A percentile compares a stretch with the other conserved stretches of the same genome.
Conservation (phyloP, 2,888 invertebrate species). For the Trissolcus brochymenae region DNA sequence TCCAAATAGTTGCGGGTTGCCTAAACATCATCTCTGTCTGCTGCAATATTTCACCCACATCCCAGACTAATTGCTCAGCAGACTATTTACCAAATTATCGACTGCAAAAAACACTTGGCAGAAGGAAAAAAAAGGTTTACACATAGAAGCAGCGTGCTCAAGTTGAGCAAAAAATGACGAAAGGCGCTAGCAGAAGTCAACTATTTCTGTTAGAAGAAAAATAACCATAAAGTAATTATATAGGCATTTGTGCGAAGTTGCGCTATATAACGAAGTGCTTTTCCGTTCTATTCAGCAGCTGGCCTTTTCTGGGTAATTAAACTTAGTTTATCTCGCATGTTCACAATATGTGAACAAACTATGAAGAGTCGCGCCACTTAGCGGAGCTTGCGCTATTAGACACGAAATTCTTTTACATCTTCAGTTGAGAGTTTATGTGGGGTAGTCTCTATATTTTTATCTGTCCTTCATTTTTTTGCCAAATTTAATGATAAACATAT, state of each 20-base stretch:
- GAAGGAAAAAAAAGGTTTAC: conserved; percentile 44
- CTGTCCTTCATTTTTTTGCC: conserved; percentile 19
- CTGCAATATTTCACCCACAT: conserved; percentile 50
- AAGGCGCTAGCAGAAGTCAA: conserved; percentile 50
- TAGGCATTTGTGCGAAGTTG: conserved; percentile 62
- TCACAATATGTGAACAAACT: conserved; percentile 54
- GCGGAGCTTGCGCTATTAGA: conserved; percentile 46
- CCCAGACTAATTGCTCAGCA: conserved; percentile 49
- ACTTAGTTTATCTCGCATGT: conserved; percentile 56
- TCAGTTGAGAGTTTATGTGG: conserved; percentile 14
- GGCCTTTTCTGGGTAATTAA: conserved; percentile 62
- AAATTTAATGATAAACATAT: neutral
- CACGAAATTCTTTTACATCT: conserved; percentile 44
- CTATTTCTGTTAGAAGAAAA: conserved; percentile 54
- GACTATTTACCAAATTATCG: conserved; percentile 51
- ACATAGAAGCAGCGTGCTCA: conserved; percentile 26
- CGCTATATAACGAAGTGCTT: conserved; percentile 64
- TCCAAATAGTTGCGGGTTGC: conserved; percentile 35
- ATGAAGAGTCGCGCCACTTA: conserved; percentile 58
- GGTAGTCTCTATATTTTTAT: conserved; percentile 10
- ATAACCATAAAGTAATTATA: conserved; percentile 62
- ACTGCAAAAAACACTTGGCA: conserved; percentile 33
- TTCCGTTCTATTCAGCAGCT: conserved; percentile 63
- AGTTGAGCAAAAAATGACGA: conserved; percentile 42
- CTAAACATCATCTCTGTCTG: conserved; percentile 38